Conservation (phyloP, 2,888 invertebrate species). For the Apodemia zela region DNA sequence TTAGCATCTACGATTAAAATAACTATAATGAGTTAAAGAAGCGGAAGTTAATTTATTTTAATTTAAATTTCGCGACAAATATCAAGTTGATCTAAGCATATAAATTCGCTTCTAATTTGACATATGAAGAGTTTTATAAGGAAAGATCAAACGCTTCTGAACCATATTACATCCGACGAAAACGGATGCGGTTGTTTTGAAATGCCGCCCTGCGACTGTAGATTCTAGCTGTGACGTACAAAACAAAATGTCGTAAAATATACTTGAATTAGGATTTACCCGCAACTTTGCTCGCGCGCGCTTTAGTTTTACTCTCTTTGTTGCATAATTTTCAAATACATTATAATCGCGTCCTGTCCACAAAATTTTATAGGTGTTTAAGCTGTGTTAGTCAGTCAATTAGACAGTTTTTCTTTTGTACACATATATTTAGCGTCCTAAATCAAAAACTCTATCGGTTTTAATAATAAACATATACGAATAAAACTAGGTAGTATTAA, state of each 20-base stretch:
- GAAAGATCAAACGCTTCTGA: conserved; percentile 63
- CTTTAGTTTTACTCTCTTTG: neutral
- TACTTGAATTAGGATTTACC: neutral
- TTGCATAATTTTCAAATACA: too few relatives aligned
- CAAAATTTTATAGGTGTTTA: too few relatives aligned
- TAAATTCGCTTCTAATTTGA: conserved; percentile 35
- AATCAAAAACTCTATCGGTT: too few relatives aligned
- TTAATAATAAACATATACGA: too few relatives aligned
- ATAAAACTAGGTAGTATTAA: too few relatives aligned
- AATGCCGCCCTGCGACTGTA: conserved; percentile 35
- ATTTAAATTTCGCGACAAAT: conserved; percentile 24
- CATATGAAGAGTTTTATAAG: conserved; percentile 45
- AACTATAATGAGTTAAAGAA: neutral
- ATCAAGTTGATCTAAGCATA: conserved; percentile 26
- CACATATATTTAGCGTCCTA: too few relatives aligned
- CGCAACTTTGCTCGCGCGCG: neutral
- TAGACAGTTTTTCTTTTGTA: too few relatives aligned
- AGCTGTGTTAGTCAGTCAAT: too few relatives aligned
- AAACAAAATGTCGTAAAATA: conserved; percentile 42
- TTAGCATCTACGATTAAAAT: neutral
- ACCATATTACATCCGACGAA: conserved; percentile 58
- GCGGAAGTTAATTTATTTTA: conserved; percentile 17
- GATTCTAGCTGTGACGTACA: conserved; percentile 42
- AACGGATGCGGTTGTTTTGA: conserved; percentile 45
- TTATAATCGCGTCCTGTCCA: too few relatives aligned